These are phyloP conservation scores for Bombus breviceps DNA, from an alignment of 1,140 invertebrate genomes.

Conservation along the genomic window DNA sequence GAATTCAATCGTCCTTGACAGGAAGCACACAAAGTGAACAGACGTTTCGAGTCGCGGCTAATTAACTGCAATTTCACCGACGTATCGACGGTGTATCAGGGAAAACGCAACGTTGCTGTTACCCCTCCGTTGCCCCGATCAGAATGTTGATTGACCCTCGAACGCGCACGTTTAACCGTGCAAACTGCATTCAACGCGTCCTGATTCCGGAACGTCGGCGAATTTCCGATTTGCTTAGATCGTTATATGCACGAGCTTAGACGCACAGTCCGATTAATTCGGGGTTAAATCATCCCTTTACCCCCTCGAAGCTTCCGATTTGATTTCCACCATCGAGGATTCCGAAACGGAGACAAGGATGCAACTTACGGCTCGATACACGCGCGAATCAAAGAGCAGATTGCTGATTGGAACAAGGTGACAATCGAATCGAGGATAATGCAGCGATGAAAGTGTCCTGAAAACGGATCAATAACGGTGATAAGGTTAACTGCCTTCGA, in stretches of 20 bases:
- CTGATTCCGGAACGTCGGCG: conserved; percentile 6
- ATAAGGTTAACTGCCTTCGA: no score
- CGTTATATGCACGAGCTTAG: conserved; percentile 41
- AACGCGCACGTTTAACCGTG: not conserved
- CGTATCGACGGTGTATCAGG: not conserved
- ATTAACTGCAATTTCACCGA: conserved; percentile 8
- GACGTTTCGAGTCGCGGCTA: not conserved
- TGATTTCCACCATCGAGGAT: not conserved
- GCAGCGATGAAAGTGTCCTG: not conserved
- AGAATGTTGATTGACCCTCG: conserved; percentile 34
- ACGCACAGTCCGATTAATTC: conserved; percentile 35
- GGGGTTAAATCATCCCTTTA: not conserved
- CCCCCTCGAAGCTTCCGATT: not conserved
- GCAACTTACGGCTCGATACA: not conserved
- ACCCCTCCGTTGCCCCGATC: not conserved
- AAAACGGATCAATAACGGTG: not conserved
- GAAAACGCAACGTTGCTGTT: conserved; percentile 18
- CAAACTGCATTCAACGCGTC: conserved; percentile 1
- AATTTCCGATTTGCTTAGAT: conserved; percentile 51
- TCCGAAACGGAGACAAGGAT: not conserved
- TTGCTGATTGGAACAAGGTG: not conserved
- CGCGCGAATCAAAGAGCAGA: not conserved
- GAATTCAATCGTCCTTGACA: not conserved
- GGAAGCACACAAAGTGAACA: not conserved
- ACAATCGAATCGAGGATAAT: not conserved